Base-by-base conservation (phyloP, 2,888 invertebrate species). In the Lamproptera curius region DNA sequence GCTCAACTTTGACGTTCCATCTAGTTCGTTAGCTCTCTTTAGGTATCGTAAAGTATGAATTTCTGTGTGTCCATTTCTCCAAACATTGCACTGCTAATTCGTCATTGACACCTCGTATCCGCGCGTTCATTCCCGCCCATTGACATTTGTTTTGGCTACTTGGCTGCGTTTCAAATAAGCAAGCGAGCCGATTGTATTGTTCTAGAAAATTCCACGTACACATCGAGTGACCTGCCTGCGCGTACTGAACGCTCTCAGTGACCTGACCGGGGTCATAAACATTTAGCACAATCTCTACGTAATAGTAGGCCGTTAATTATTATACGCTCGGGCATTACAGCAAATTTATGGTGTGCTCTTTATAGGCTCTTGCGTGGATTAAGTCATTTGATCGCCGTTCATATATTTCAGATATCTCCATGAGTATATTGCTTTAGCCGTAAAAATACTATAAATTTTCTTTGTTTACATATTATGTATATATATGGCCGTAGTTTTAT, bases 121-220 rank as follows among this genome's bases (percentile, higher is more conserved):
- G 37, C 23, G 16, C 37, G 35, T 42, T 15, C 16, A 37, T 13
- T 20, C 33, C 26, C 35, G n/a, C 42, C 23, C 33, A 42, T 15
- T 38, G 14, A 15, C 14, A 17, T 42, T 47, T 47, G 46, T 51
- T 26, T 51, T 41, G 37, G 36, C 44, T 44, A 50, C 59, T 65
- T 67, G 66, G 66, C 69, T 57, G 15, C 50, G 42, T 50, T 59
- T 66, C 67, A 65, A 63, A 52, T 56, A 43, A 58, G 48, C 55
- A 50, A 56, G 53, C 55, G 50, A 42, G 55, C 52, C 55, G 51
- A 42, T 53, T 36, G 52, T 52, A 61, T 62, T 59, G 61, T 59
- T 58, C 53, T 53, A 55, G 51, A 55, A 52, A 55, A 45, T 57
- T 41, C 41, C 42, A 44, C 42, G 44, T 49, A 41, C n/a, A n/a